Evolutionary conservation across 2,888 invertebrate species (phyloP), one percentile per base, ranked within the genome.

Genomic region (Erebia epiphron): DNA sequence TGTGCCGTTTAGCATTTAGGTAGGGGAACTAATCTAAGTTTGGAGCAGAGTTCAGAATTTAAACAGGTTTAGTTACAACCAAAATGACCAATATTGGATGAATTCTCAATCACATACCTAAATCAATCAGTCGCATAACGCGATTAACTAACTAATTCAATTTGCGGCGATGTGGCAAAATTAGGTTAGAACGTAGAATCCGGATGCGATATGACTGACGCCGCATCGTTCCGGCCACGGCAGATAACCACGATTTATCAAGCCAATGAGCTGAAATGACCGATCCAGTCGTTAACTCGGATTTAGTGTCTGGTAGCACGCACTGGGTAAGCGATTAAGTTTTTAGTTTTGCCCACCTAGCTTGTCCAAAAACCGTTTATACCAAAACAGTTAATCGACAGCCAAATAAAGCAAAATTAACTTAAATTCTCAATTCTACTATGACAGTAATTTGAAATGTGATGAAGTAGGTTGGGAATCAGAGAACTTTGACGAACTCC

Each of bases 261-360:
- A 70, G 57, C 52, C 69, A 72, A 56, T 74, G 73, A 71, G 52
- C 70, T 70, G 71, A 49, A 71, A 62, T 71, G 54, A 68, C 64
- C 62, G 61, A 46, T 14, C 62, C 66, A 66, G 57, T 63, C 69
- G 67, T 69, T 67, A 71, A 60, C 49, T 67, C 67, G 65, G 67
- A 41, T 68, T 71, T 67, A 73, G 52, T 71, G 65, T 5, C 57
- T 26, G 16, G 46, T 52, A 16, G 21, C 73, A 73, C 71, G 69
- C 67, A 63, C 68, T 14, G 46, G 46, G n/a, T 35, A 11, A 61
- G 11, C 49, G 26, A 57, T 13, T 57, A 26, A 57, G 21, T 57
- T 16, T 43, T 62, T 60, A 50, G 13, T 52, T 43, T 46, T 56
- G 69, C 67, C 71, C 71, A 74, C 67, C 68, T 63, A 52, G 43